A percentile compares a stretch with the other conserved stretches of the same genome.
phyloP scores from a whole-genome alignment of 2,888 invertebrate species.

The Cataglyphis albicans region DNA sequence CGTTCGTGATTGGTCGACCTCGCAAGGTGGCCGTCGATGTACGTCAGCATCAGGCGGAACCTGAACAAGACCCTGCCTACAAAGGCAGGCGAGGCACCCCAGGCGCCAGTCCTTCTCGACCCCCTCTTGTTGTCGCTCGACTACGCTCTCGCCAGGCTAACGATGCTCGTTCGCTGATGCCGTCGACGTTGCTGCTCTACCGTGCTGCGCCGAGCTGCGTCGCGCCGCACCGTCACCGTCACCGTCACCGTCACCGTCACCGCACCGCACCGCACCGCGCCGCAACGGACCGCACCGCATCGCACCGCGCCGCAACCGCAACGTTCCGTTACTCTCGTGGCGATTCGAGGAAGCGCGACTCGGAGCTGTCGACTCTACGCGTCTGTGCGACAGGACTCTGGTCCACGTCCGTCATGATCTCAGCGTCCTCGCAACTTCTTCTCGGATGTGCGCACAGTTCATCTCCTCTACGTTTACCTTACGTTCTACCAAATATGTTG shows the following conservation, averaged over 20 bases:
- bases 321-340: slow-evolving; percentile 42
- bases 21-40: slow-evolving; percentile 85
- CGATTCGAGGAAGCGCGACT: slow-evolving; percentile 31
- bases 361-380: slow-evolving; percentile 27
- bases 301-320: slow-evolving; percentile 22
- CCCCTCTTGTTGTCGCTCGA: slow-evolving; percentile 82
- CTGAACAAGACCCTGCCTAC: slow-evolving; percentile 80
- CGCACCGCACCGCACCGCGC: slow-evolving; percentile 5
- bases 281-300: slow-evolving; percentile 15
- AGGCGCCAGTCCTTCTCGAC: slow-evolving; percentile 80
- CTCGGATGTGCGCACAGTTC: slow-evolving; percentile 24
- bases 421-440: slow-evolving; percentile 2
- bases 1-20: slow-evolving; percentile 79
- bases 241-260: background rate
- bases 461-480: slow-evolving; percentile 26
- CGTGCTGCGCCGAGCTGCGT: slow-evolving; percentile 23
- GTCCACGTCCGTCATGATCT: slow-evolving; percentile 4
- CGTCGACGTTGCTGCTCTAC: slow-evolving; percentile 18
- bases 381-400: slow-evolving; percentile 17
- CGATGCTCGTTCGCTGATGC: slow-evolving; percentile 50
- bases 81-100: slow-evolving; percentile 77
- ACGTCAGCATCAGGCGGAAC: slow-evolving; percentile 84
- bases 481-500: slow-evolving; percentile 21
- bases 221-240: slow-evolving; percentile 11
- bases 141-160: slow-evolving; percentile 53